Evolutionary conservation across 2,113 vertebrate species (phyloP), one percentile per base, ranked within the genome.

Genomic region (Cathartes aura): DNA sequence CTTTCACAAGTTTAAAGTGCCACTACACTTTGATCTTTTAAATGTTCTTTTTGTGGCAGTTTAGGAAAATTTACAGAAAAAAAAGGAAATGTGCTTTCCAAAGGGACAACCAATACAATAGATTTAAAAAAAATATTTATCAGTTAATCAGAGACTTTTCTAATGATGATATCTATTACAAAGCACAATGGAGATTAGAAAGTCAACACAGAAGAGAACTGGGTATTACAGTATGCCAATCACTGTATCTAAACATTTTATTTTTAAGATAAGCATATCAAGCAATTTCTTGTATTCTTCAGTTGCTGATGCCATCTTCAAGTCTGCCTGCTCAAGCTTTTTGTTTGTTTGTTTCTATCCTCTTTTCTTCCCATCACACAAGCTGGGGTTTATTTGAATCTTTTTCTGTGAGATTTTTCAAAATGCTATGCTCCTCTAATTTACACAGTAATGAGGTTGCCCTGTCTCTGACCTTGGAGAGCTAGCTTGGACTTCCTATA

Each of bases 391-490:
- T 90, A 84, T 89, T 84, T 72, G 36, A 86, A 67, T 82, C 27
- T 59, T 88, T 80, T 90, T 63, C 76, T 72, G 36, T 42, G 76
- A 75, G 70, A 75, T 91, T 18, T 53, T 94, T 82, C 70, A 85
- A 85, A 91, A 89, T 85, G 47, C 48, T 82, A 2, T 84, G 58
- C 36, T 89, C 19, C 34, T 96, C 72, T 92, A 84, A 79, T 96
- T 92, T 93, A 72, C 72, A 63, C 70, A 76, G 73, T 82, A 97
- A 93, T 96, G 81, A 94, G 70, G n/a, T 87, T 96, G 93, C 87
- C 93, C 93, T 85, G 74, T 75, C 83, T 93, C 89, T 96, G 93
- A 95, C 91, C 83, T 95, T 90, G 50, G 42, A 85, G 66, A 91
- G 20, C 45, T 91, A 89, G 47, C 36, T 89, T 87, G 70, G 89